These are phyloP conservation scores for Cecidostiba fungosa DNA, from an alignment of 2,888 invertebrate species.

Conservation along the genomic window DNA sequence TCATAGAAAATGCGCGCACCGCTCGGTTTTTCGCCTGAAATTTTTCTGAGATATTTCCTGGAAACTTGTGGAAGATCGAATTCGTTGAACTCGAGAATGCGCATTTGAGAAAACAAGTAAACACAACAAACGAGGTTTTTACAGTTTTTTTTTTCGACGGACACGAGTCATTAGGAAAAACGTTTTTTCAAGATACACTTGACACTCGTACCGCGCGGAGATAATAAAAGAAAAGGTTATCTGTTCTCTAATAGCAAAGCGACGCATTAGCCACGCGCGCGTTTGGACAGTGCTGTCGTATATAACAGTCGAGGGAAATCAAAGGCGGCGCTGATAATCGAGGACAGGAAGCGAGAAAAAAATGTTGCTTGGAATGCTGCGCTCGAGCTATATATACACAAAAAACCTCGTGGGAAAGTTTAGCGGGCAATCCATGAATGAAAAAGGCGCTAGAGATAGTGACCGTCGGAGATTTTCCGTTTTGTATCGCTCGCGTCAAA, in stretches of 20 bases:
- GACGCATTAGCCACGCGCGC: not conserved
- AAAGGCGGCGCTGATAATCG: not conserved
- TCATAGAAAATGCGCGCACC: not conserved
- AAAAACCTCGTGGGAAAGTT: constrained; percentile 59
- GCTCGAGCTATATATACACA: not conserved
- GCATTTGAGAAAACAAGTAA: not conserved
- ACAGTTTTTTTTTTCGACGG: too few relatives aligned
- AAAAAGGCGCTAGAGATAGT: constrained; percentile 30
- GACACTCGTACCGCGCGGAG: not conserved
- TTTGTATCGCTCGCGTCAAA: constrained; percentile 49
- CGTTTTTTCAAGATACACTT: constrained; percentile 7
- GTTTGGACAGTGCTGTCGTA: not conserved
- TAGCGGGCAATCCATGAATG: constrained; percentile 44
- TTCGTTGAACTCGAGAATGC: too few relatives aligned
- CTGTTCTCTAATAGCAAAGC: not conserved
- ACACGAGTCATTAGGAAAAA: not conserved
- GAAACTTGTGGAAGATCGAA: too few relatives aligned
- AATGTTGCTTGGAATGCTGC: constrained; percentile 12
- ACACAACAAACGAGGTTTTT: not conserved
- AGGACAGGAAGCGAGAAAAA: constrained; percentile 28
- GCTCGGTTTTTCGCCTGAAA: not conserved
- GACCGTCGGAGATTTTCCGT: constrained; percentile 44
- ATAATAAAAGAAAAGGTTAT: not conserved
- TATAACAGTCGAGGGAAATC: not conserved
- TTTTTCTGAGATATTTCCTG: too few relatives aligned